phyloP scores from a whole-genome alignment of 2,113 vertebrate genomes.

The Pelusios castaneus region DNA sequence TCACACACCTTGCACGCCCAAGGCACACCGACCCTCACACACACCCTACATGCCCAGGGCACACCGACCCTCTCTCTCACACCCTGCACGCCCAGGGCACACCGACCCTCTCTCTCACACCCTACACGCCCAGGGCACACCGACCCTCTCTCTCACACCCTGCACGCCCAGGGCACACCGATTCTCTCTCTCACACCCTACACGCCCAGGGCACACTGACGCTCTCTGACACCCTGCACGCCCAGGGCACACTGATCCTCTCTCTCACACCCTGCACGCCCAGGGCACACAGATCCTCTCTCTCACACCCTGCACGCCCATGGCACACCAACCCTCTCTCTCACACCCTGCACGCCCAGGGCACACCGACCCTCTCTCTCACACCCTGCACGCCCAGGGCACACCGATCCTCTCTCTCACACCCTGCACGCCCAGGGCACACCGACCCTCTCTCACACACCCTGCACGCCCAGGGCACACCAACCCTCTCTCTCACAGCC shows the following conservation, averaged over 20 bases:
- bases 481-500: rapidly evolving
- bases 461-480: neutral
- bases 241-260: too few species aligned
- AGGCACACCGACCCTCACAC: rapidly evolving
- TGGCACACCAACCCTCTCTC: neutral
- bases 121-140: too few species aligned
- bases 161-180: too few species aligned
- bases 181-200: too few species aligned
- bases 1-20: neutral
- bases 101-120: too few species aligned
- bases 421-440: too few species aligned
- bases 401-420: too few species aligned
- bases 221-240: too few species aligned
- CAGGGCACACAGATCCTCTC: too few species aligned
- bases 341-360: too few species aligned
- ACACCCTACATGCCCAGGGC: neutral
- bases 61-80: neutral
- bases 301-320: rapidly evolving
- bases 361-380: neutral
- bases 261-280: neutral
- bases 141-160: too few species aligned
- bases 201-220: neutral
- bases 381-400: too few species aligned
- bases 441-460: rapidly evolving
- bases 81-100: neutral